phyloP scores from a whole-genome alignment of 2,797 vertebrate genomes.

The Lateolabrax maculatus region DNA sequence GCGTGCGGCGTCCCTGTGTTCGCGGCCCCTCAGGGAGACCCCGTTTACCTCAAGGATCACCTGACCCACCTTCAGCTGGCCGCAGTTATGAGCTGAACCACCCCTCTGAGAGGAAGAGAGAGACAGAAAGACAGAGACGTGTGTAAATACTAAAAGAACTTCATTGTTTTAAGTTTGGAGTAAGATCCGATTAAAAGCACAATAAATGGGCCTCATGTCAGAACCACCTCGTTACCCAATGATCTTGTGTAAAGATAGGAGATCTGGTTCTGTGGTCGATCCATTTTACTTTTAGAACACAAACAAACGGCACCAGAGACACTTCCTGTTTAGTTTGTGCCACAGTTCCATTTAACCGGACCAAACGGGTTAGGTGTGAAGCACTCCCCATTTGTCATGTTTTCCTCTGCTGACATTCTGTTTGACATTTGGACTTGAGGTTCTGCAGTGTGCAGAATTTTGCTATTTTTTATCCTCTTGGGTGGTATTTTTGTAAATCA shows the following conservation, averaged over 20 bases:
- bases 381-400: background rate
- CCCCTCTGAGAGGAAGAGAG: conserved; percentile 84
- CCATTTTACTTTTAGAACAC: background rate
- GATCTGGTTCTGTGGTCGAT: background rate
- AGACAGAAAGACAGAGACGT: conserved; percentile 28
- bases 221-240: no score
- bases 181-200: background rate
- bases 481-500: conserved; percentile 2
- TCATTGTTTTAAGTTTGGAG: background rate
- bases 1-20: conserved; percentile 94
- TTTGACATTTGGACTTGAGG: conserved; percentile 18
- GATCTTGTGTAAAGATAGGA: no score
- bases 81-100: conserved; percentile 95
- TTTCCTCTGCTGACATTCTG: background rate
- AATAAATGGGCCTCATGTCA: background rate
- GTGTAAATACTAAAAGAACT: background rate
- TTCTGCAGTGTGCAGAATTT: conserved; percentile 9
- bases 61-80: conserved; percentile 97
- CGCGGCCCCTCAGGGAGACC: conserved; percentile 89
- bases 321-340: background rate
- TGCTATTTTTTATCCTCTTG: background rate
- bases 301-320: background rate
- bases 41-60: conserved; percentile 97
- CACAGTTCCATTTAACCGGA: background rate
- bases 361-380: background rate